Evolutionary conservation across 30 jellyfish, hydroid and myxozoan genomes (phyloP).

Genomic region (Aurelia coerulea): DNA sequence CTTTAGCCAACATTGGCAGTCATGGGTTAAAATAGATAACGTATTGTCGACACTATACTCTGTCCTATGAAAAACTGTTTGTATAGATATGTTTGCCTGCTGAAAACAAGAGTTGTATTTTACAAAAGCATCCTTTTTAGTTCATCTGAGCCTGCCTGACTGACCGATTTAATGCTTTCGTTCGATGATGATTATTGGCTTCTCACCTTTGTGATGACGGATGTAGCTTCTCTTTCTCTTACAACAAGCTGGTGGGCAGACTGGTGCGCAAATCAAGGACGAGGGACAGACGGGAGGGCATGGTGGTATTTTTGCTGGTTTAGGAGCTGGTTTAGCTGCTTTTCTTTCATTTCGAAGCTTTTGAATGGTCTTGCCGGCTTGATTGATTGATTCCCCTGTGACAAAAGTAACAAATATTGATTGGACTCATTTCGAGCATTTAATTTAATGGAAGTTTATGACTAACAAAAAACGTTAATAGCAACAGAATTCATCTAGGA

Average conservation of each 20-base stretch:
- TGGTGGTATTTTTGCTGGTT: conserved; percentile 99
- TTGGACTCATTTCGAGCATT: not conserved
- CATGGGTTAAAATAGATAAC: not conserved
- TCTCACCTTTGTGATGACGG: conserved; percentile 75
- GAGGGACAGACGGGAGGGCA: conserved; percentile 99
- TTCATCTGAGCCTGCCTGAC: conserved; percentile 4
- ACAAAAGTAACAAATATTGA: not conserved
- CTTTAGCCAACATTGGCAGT: conserved; percentile 39
- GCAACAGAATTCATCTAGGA: no score
- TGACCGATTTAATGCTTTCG: conserved; percentile 77
- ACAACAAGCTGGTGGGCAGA: conserved; percentile 95
- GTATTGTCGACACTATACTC: not conserved
- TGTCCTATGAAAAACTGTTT: conserved; percentile 10
- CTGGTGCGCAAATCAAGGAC: conserved; percentile 94
- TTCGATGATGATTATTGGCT: conserved; percentile 97
- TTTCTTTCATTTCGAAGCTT: conserved; percentile 62
- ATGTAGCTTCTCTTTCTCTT: conserved; percentile 70
- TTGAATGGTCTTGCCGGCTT: conserved; percentile 69
- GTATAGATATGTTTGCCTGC: not conserved
- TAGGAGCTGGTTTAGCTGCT: no score
- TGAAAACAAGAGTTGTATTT: conserved; percentile 15
- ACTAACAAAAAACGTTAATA: no score
- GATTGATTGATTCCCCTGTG: conserved; percentile 35
- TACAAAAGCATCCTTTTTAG: conserved; percentile 40
- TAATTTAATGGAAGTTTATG: no score